Base-by-base conservation (phyloP, 1,140 invertebrate species). In the Diachasmimorpha longicaudata region DNA sequence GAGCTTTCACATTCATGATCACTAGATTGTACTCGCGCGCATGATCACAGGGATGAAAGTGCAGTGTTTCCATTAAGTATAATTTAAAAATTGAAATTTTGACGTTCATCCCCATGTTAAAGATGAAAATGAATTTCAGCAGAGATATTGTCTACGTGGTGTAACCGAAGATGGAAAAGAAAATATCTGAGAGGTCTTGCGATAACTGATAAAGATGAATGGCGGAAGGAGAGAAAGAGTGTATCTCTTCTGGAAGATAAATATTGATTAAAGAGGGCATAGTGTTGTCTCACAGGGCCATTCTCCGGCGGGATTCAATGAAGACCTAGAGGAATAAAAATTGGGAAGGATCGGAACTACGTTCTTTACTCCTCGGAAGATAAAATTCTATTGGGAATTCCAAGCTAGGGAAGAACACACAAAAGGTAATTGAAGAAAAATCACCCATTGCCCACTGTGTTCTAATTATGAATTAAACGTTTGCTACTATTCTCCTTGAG, bases 211-310 rank as follows among this genome's bases (percentile, higher is more conserved):
- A 63, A 63, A 31, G 23, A 63, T 31, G 14, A 63, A 63, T 25
- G 19, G 23, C 58, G 58, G 21, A 11, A 25, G 58, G 23, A 13
- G 23, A 63, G 58, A 25, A 63, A 31, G 58, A 25, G 13, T 8
- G 23, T 63, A 23, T 25, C 58, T 63, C 23, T 25, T 23, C 11
- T 63, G 48, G 2, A 63, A 25, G 58, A 63, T 63, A 63, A 63
- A 63, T 63, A 63, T 63, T 63, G 58, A 63, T 63, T 63, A 63
- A 55, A 55, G 58, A 63, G 58, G 58, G 21, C 58, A 25, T 23
- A 63, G 58, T 14, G 19, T 63, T 63, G 58, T 63, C 58, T 23
- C 58, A 63, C 21, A 31, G 14, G 58, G 58, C 21, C 23, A 63
- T 63, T 55, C 58, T 19, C 58, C 23, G 25, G 4, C 4, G 58